These are phyloP conservation scores for Delphinapterus leucas DNA, from an alignment of 2,113 vertebrate species.

Conservation along the genomic window DNA sequence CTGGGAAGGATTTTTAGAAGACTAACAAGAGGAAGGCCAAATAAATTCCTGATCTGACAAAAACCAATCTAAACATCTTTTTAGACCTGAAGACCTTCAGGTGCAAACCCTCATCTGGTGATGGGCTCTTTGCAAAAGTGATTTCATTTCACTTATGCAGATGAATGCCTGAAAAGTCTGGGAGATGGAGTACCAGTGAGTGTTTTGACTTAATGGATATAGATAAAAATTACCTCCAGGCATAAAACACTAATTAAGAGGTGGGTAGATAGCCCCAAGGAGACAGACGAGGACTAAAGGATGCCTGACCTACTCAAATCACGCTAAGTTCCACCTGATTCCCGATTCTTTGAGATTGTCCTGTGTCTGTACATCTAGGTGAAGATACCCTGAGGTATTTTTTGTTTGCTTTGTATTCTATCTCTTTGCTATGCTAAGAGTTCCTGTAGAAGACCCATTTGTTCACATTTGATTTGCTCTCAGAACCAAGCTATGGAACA, in stretches of 20 bases:
- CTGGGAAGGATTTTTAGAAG: neutral
- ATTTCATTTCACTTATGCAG: neutral
- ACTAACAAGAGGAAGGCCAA: neutral
- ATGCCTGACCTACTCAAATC: neutral
- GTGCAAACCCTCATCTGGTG: neutral
- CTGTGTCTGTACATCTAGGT: neutral
- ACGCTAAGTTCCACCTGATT: neutral
- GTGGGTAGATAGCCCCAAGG: neutral
- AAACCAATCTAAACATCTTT: neutral
- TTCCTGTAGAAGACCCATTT: neutral
- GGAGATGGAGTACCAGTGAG: neutral
- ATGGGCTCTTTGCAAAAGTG: neutral
- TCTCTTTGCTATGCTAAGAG: neutral
- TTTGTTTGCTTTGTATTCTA: neutral
- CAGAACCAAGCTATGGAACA: neutral
- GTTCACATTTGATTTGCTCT: neutral
- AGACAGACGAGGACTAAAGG: neutral
- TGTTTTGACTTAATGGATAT: neutral
- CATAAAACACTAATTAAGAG: neutral
- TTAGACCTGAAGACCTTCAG: neutral
- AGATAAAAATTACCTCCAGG: constrained; percentile 6
- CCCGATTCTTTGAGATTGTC: neutral
- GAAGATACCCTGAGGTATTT: neutral
- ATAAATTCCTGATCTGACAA: neutral
- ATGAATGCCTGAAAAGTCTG: neutral